Evolutionary conservation across 1,140 invertebrate genomes (phyloP).

Genomic region (Contarinia nasturtii): DNA sequence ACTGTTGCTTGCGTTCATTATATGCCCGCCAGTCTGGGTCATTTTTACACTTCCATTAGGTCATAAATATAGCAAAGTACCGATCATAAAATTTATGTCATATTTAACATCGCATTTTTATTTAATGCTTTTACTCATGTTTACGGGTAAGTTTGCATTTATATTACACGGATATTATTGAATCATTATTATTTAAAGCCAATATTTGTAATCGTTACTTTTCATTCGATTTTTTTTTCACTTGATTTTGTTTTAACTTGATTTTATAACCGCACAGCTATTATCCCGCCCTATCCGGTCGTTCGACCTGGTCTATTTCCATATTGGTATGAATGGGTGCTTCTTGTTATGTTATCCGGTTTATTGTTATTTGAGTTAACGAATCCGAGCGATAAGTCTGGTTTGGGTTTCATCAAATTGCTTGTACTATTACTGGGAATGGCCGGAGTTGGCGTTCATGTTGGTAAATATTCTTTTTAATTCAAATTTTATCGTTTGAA

Average conservation of each 20-base stretch:
- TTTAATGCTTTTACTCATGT: slow-evolving; percentile 77
- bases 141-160: too few relatives aligned
- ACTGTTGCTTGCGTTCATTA: slow-evolving; percentile 76
- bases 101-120: slow-evolving; percentile 97
- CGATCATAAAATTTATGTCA: slow-evolving; percentile 99
- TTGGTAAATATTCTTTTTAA: slow-evolving; percentile 34
- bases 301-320: slow-evolving; percentile 51
- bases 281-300: slow-evolving; percentile 71
- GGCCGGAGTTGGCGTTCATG: slow-evolving; percentile 77
- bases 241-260: too few relatives aligned
- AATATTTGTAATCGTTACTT: too few relatives aligned
- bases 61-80: slow-evolving; percentile 87
- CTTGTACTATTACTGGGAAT: slow-evolving; percentile 84
- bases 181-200: too few relatives aligned
- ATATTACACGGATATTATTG: too few relatives aligned
- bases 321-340: slow-evolving; percentile 90
- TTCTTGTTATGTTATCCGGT: slow-evolving; percentile 90
- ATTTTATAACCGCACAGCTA: too few relatives aligned
- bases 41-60: slow-evolving; percentile 88
- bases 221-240: too few relatives aligned
- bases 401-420: slow-evolving; percentile 82
- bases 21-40: slow-evolving; percentile 91
- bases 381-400: slow-evolving; percentile 88
- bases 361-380: slow-evolving; percentile 89
- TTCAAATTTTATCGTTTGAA: too few relatives aligned